Percentiles rank a stretch among this genome's conserved stretches.
Evolutionary conservation across 2,113 vertebrate genomes (phyloP).

Genomic region (Pluvianellus socialis): DNA sequence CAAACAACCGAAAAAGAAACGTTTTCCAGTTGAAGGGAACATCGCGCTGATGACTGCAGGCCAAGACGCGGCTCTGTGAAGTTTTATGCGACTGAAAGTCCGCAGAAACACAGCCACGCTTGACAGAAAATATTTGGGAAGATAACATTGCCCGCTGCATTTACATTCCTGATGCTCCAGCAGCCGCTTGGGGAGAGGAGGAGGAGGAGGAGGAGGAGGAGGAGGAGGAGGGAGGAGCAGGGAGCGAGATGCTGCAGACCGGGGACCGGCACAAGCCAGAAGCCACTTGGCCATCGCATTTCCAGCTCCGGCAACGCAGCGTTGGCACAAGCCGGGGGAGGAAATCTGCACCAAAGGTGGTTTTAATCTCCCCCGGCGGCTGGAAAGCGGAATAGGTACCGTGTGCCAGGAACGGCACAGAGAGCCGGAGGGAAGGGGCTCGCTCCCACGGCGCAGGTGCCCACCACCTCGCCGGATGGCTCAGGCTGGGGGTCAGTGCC

Average conservation of each 20-base stretch:
- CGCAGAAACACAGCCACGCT: background rate
- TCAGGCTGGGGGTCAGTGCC: background rate
- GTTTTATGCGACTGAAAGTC: background rate
- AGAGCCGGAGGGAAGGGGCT: background rate
- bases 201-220: background rate
- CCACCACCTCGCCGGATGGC: background rate
- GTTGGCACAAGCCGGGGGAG: background rate
- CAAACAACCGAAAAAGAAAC: background rate
- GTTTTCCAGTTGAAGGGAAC: background rate
- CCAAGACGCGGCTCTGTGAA: background rate
- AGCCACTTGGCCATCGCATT: background rate
- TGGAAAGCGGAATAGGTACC: background rate
- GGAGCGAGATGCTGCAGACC: accelerated
- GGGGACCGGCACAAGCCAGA: background rate
- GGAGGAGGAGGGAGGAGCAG: background rate
- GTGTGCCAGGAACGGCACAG: accelerated
- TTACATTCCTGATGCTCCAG: background rate
- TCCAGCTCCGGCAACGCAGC: background rate
- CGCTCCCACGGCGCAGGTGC: accelerated
- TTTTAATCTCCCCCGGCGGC: background rate
- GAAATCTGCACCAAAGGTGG: background rate
- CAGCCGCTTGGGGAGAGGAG: background rate
- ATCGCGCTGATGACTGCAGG: background rate
- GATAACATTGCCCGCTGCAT: background rate
- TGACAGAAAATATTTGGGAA: background rate